These are phyloP conservation scores for Epistrophella euchroma DNA, from an alignment of 2,888 invertebrate genomes.

Conservation along the genomic window DNA sequence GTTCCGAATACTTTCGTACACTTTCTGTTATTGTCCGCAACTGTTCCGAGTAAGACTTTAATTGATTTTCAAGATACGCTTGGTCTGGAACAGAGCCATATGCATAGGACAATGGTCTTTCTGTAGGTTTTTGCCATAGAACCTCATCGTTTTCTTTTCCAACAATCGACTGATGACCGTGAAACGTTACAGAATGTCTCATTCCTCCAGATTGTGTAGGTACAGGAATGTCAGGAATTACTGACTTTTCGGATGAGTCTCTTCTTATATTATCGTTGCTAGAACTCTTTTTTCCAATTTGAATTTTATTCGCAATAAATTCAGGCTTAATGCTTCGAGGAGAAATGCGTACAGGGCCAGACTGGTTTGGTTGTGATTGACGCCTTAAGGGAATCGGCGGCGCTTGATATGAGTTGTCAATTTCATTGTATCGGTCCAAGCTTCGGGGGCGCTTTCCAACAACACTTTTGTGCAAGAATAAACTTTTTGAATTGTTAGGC, in stretches of 20 bases:
- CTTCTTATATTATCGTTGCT: constrained; percentile 80
- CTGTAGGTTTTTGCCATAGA: constrained; percentile 77
- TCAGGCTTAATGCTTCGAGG: constrained; percentile 20
- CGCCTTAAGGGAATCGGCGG: constrained; percentile 82
- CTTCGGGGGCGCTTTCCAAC: constrained; percentile 81
- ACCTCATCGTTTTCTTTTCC: constrained; percentile 61
- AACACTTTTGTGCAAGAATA: constrained; percentile 40
- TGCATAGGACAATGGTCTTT: constrained; percentile 82
- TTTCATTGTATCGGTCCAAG: constrained; percentile 82
- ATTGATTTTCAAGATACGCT: constrained; percentile 83
- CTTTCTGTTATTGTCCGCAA: constrained; percentile 83
- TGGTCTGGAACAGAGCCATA: constrained; percentile 82
- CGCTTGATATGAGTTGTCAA: constrained; percentile 79
- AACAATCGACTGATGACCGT: constrained; percentile 79
- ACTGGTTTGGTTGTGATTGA: constrained; percentile 71
- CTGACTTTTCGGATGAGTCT: constrained; percentile 54
- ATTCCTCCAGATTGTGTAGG: constrained; percentile 76
- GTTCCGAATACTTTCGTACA: constrained; percentile 83
- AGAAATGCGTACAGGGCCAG: constrained; percentile 19
- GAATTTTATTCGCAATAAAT: constrained; percentile 14
- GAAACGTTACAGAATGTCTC: constrained; percentile 83
- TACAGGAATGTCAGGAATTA: not conserved
- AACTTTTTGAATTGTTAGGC: constrained; percentile 62
- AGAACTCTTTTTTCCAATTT: constrained; percentile 79
- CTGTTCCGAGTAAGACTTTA: constrained; percentile 83